phyloP scores from a whole-genome alignment of 2,888 invertebrate species.

The Eubasilissa splendida region DNA sequence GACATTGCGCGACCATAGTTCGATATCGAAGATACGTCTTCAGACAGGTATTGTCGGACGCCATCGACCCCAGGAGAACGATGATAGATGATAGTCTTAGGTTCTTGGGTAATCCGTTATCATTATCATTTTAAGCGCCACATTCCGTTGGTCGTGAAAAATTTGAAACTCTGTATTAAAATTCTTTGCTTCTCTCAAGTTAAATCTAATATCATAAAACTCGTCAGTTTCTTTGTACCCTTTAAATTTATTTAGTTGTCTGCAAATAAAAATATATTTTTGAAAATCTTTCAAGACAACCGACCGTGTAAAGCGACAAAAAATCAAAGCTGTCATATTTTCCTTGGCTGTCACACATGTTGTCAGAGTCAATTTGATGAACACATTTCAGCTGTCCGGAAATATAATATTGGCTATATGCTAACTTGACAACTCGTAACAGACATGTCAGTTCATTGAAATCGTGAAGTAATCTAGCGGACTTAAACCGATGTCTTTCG shows the following conservation, averaged over 20 bases:
- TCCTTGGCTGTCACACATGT: background rate
- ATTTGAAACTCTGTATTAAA: no score
- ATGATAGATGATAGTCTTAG: no score
- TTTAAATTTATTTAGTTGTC: background rate
- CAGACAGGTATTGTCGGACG: no score
- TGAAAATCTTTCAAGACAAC: background rate
- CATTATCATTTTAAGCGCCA: no score
- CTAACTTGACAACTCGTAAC: background rate
- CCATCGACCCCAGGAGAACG: no score
- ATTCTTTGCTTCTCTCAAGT: background rate
- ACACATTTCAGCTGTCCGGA: background rate
- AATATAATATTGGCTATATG: background rate
- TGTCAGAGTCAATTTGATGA: conserved; percentile 1
- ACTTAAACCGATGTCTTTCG: background rate
- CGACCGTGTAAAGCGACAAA: background rate
- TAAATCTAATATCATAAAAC: background rate
- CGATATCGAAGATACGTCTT: no score
- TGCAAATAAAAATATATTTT: background rate
- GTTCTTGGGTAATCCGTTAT: no score
- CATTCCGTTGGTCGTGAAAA: no score
- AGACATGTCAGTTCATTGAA: background rate
- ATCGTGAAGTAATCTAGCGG: background rate
- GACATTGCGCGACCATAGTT: no score
- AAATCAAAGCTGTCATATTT: background rate
- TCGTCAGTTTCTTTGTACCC: background rate